Percentiles rank a stretch among this genome's conserved stretches.
phyloP scores from a whole-genome alignment of 2,797 vertebrate genomes.

The Lindbergichthys nudifrons region DNA sequence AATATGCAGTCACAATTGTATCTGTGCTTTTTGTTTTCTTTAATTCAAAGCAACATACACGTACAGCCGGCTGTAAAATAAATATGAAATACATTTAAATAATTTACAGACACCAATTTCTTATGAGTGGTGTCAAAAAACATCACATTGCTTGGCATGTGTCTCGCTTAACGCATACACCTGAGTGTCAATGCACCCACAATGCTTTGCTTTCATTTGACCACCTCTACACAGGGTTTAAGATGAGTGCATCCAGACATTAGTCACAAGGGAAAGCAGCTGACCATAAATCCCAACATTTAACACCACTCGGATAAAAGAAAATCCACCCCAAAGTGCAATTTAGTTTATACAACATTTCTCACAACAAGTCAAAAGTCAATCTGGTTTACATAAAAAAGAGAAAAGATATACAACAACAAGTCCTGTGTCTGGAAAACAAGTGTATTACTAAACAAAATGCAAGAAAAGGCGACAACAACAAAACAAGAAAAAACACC shows the following conservation, averaged over 20 bases:
- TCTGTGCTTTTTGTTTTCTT: not conserved
- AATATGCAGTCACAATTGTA: not conserved
- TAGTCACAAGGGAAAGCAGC: slow-evolving; percentile 29
- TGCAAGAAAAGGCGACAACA: not conserved
- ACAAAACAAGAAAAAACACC: not conserved
- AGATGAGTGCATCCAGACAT: slow-evolving; percentile 13
- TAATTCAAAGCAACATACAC: not conserved
- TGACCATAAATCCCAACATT: slow-evolving; percentile 11
- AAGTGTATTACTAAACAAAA: not conserved
- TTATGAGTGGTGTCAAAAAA: not conserved
- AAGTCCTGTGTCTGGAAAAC: not conserved
- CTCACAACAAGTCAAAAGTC: slow-evolving; percentile 2
- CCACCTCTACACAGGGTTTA: slow-evolving; percentile 3
- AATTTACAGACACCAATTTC: slow-evolving; percentile 17
- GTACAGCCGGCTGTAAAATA: slow-evolving; percentile 3
- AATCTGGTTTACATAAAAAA: not conserved
- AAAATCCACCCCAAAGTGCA: slow-evolving; percentile 9
- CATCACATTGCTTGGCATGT: not conserved
- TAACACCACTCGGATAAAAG: slow-evolving; percentile 4
- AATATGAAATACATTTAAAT: slow-evolving; percentile 12
- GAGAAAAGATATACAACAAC: not conserved
- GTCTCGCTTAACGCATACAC: not conserved
- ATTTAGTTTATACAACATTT: slow-evolving; percentile 2
- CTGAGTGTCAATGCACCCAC: not conserved
- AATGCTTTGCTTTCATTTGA: slow-evolving; percentile 27